phyloP scores from a whole-genome alignment of 2,797 vertebrate genomes.

The Sciurus vulgaris region DNA sequence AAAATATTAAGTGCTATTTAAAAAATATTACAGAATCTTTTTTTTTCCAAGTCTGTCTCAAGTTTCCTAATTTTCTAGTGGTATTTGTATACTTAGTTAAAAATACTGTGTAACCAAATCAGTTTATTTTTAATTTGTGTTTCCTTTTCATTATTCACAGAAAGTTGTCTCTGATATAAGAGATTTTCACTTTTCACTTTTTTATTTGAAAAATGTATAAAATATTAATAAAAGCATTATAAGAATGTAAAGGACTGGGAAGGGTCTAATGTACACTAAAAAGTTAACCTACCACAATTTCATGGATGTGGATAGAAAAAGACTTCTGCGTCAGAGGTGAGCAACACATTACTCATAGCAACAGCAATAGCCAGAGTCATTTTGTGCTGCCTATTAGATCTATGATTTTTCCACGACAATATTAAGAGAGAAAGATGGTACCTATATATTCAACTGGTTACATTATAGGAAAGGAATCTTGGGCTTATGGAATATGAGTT shows the following conservation, averaged over 20 bases:
- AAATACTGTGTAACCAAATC: neutral
- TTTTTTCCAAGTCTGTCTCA: neutral
- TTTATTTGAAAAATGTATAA: neutral
- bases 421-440: neutral
- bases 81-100: neutral
- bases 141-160: neutral
- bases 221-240: neutral
- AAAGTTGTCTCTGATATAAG: neutral
- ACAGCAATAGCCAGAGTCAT: neutral
- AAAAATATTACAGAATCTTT: neutral
- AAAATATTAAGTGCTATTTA: neutral
- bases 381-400: neutral
- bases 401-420: neutral
- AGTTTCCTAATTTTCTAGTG: neutral
- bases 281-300: neutral
- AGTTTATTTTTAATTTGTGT: neutral
- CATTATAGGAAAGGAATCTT: neutral
- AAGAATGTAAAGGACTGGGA: neutral
- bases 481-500: neutral
- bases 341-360: neutral
- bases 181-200: neutral
- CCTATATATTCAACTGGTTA: neutral
- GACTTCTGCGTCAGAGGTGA: neutral
- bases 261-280: neutral
- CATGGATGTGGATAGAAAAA: neutral